These are phyloP conservation scores for Champsocephalus gunnari DNA, from an alignment of 2,797 vertebrate species.

Conservation along the genomic window DNA sequence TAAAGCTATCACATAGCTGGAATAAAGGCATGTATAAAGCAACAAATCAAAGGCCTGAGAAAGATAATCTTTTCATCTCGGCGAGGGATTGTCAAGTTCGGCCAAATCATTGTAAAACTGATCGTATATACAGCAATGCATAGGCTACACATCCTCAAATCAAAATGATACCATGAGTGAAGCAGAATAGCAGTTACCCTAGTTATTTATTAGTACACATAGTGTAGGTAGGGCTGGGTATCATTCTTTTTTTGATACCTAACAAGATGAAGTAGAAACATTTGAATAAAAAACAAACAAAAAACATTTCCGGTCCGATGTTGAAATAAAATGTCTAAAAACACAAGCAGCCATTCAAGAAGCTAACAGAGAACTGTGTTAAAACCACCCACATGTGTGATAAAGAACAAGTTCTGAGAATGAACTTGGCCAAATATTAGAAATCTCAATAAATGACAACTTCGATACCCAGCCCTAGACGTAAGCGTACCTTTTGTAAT, in stretches of 20 bases:
- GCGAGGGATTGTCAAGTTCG: conserved; percentile 75
- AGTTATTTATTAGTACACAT: conserved; percentile 29
- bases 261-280: conserved; percentile 22
- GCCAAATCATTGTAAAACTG: conserved; percentile 43
- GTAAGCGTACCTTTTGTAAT: conserved; percentile 9
- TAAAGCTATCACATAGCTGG: conserved; percentile 64
- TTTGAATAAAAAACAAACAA: neutral
- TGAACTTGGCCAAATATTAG: neutral
- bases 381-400: conserved; percentile 5
- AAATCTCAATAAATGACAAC: neutral
- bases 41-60: conserved; percentile 47
- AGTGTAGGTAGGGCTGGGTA: conserved; percentile 20
- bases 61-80: conserved; percentile 34
- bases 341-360: conserved; percentile 1
- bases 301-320: neutral
- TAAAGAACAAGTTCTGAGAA: neutral
- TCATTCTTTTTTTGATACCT: neutral
- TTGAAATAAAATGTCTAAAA: neutral
- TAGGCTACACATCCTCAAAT: conserved; percentile 45
- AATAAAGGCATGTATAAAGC: conserved; percentile 30
- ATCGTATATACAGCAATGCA: conserved; percentile 55
- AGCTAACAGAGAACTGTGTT: conserved; percentile 7
- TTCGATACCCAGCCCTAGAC: conserved; percentile 1
- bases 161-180: conserved; percentile 2
- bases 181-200: conserved; percentile 37